Conservation (phyloP, 37 sponge, comb jelly and placozoan species). For the Bolinopsis microptera region DNA sequence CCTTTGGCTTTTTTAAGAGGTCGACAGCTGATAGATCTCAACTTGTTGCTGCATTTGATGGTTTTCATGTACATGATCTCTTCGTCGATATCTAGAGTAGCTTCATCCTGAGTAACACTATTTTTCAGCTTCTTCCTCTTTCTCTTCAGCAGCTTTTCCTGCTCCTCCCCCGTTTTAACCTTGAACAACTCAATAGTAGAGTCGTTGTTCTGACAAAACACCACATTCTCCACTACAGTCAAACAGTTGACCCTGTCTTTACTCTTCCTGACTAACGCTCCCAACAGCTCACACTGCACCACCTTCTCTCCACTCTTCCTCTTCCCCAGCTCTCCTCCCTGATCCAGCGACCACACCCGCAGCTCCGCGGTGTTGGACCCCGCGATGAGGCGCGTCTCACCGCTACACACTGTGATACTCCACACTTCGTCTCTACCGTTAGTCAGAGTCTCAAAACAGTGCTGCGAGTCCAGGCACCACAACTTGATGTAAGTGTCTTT, state of each 20-base stretch:
- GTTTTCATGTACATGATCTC: background rate
- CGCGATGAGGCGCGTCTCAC: slow-evolving; percentile 71
- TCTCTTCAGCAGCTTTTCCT: slow-evolving; percentile 70
- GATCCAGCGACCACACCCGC: slow-evolving; percentile 70
- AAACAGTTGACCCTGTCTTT: slow-evolving; percentile 63
- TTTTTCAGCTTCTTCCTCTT: slow-evolving; percentile 71
- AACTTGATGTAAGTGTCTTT: slow-evolving; percentile 88
- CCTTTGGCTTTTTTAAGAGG: background rate
- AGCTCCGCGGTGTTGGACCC: slow-evolving; percentile 71
- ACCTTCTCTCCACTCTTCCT: slow-evolving; percentile 14
- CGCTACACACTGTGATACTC: slow-evolving; percentile 41
- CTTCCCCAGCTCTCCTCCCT: background rate
- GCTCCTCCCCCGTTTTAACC: slow-evolving; percentile 71
- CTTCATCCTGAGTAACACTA: background rate
- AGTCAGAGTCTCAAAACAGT: slow-evolving; percentile 88
- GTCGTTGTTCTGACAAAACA: slow-evolving; percentile 58
- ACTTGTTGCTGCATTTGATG: background rate
- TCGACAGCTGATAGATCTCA: background rate
- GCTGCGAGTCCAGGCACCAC: slow-evolving; percentile 92
- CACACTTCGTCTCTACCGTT: slow-evolving; percentile 80
- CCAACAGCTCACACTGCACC: slow-evolving; percentile 66
- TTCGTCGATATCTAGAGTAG: background rate
- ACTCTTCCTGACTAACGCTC: slow-evolving; percentile 67
- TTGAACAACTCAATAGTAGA: slow-evolving; percentile 71
- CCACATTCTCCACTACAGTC: background rate